Evolutionary conservation across 2,888 invertebrate genomes (phyloP).

Genomic region (Agonopterix arenella): DNA sequence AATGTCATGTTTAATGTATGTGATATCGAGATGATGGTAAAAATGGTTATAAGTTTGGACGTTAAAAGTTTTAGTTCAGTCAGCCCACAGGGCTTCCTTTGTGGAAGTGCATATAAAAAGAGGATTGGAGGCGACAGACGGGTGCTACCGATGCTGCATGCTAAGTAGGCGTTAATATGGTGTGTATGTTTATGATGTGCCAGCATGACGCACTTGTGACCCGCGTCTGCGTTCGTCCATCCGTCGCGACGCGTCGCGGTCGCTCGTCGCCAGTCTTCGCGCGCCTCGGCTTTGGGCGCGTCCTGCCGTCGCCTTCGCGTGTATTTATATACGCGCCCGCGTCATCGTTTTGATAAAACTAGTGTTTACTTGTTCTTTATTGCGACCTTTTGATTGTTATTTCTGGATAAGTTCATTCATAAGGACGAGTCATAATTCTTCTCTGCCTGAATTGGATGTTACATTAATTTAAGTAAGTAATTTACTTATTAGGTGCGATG

Average conservation of each 20-base stretch:
- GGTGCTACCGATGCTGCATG: conserved; percentile 41
- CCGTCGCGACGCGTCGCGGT: conserved; percentile 21
- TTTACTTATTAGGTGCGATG: background rate
- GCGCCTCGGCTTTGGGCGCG: conserved; percentile 57
- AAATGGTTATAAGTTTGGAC: too few species aligned
- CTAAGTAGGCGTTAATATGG: conserved; percentile 46
- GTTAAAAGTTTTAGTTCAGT: too few species aligned
- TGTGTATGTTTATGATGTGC: conserved; percentile 44
- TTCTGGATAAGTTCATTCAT: conserved; percentile 4
- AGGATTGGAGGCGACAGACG: conserved; percentile 16
- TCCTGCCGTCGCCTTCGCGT: conserved; percentile 63
- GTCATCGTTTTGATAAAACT: conserved; percentile 33
- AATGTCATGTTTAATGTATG: background rate
- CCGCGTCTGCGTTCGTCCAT: conserved; percentile 39
- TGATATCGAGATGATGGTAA: too few species aligned
- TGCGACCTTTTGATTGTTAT: conserved; percentile 1
- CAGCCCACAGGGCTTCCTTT: background rate
- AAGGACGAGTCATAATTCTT: background rate
- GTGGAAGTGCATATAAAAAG: background rate
- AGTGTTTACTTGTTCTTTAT: conserved; percentile 1
- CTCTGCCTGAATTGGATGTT: background rate
- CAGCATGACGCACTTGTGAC: conserved; percentile 52
- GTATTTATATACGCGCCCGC: conserved; percentile 63
- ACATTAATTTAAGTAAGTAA: background rate
- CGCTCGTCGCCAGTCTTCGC: conserved; percentile 48